Evolutionary conservation across 2,888 invertebrate genomes (phyloP), one percentile per base, ranked within the genome.

Genomic region (Agonopterix arenella): DNA sequence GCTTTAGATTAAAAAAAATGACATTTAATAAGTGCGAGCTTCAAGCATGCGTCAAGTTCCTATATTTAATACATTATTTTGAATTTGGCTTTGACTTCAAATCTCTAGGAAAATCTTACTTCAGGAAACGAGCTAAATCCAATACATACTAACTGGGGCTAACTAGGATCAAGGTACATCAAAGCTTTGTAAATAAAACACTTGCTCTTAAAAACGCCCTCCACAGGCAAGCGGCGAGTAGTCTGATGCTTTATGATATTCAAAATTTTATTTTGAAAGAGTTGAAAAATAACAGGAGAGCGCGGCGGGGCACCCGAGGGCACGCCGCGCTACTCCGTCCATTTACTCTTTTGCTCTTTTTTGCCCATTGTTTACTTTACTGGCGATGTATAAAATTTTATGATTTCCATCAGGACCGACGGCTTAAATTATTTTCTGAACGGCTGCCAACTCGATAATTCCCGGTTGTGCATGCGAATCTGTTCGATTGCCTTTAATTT

Each of bases 331-430:
- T 59, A 65, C 74, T 66, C 68, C 67, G 66, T 63, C 69, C 73
- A 64, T 73, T 79, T 72, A 72, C 64, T 59, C 62, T 70, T 5
- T 40, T 80, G 72, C 71, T 82, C 79, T 77, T 43, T 85, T 86
- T 85, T 84, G 64, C 68, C 82, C 84, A 88, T 88, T 89, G 88
- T 89, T 89, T 86, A 80, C 81, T 88, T 84, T 79, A 80, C 80
- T 70, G 74, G 63, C 75, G 76, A 74, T 77, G 74, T 77, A 80
- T 76, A 75, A 79, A 80, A 69, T 77, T 85, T 85, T 88, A 85
- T 80, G 83, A 82, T 82, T 80, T 76, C 78, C 82, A 80, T 83
- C 73, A 45, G 28, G 36, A 18, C 28, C 36, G 75, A 76, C 76
- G 70, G 68, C 66, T 74, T 79, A 78, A 81, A 81, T 84, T 81